These are phyloP conservation scores for Pteronotus mesoamericanus DNA, from an alignment of 2,797 vertebrate species.

Conservation along the genomic window DNA sequence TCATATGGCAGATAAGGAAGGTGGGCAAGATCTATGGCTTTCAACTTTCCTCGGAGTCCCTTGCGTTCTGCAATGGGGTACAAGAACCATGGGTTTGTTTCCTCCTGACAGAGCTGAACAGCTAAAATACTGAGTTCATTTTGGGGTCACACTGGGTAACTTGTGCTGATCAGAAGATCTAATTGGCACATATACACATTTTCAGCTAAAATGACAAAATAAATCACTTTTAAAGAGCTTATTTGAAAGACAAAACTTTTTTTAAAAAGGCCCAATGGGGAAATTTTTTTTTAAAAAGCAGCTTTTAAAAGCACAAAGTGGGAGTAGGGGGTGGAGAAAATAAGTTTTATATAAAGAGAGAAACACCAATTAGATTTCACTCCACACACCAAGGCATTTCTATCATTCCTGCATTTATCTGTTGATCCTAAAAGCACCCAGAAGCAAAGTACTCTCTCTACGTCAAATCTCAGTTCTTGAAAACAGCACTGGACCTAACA, in stretches of 20 bases:
- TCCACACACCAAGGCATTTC: background rate
- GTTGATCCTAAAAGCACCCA: background rate
- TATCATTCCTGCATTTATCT: background rate
- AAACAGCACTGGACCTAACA: background rate
- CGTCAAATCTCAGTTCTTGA: background rate
- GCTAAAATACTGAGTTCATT: background rate
- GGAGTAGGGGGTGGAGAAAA: background rate
- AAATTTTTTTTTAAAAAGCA: background rate
- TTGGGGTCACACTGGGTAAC: background rate
- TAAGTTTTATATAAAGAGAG: background rate
- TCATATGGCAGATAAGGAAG: background rate
- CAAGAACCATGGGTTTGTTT: background rate
- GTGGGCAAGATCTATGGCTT: background rate
- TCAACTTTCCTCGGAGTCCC: background rate
- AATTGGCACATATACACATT: background rate
- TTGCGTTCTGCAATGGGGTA: background rate
- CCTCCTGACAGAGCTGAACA: background rate
- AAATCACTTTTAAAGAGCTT: background rate
- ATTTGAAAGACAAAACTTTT: background rate
- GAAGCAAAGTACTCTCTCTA: background rate
- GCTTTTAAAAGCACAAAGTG: background rate
- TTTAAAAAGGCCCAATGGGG: background rate
- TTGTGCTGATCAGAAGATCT: background rate
- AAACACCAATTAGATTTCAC: background rate
- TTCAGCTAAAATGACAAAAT: conserved; percentile 12